phyloP scores from a whole-genome alignment of 2,797 vertebrate species.

The Anas flavirostris region DNA sequence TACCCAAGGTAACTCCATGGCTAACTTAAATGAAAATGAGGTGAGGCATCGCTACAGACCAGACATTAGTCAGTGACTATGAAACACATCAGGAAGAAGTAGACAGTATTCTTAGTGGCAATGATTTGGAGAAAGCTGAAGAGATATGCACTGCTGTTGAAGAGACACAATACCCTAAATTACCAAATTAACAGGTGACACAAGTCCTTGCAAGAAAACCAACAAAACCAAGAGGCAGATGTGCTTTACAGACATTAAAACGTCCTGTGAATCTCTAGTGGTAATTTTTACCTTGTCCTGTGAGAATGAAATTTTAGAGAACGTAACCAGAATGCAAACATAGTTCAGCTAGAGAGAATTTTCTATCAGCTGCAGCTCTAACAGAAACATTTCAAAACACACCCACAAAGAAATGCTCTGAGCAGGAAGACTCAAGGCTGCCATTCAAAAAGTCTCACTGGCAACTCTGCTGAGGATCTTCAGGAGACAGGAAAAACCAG shows the following conservation, averaged over 20 bases:
- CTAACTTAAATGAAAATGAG: background rate
- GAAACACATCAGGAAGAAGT: background rate
- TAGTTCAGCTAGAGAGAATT: background rate
- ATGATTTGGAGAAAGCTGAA: background rate
- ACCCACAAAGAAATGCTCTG: background rate
- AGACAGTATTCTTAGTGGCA: rapidly evolving
- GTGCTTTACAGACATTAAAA: background rate
- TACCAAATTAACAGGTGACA: background rate
- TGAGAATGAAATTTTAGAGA: background rate
- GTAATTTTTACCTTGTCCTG: background rate
- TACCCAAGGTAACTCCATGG: background rate
- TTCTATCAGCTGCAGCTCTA: background rate
- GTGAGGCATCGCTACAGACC: background rate
- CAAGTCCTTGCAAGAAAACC: background rate
- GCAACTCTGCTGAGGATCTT: background rate
- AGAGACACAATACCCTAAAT: background rate
- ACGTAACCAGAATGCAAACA: background rate
- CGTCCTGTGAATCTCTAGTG: background rate
- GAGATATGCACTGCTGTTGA: background rate
- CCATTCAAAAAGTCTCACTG: constrained; percentile 9
- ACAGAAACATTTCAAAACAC: constrained; percentile 30
- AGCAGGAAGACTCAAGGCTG: background rate
- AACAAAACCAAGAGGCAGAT: background rate
- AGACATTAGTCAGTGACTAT: background rate
- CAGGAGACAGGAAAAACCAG: background rate